Evolutionary conservation across 2,797 vertebrate genomes (phyloP).

Genomic region (Macroramphosus scolopax): DNA sequence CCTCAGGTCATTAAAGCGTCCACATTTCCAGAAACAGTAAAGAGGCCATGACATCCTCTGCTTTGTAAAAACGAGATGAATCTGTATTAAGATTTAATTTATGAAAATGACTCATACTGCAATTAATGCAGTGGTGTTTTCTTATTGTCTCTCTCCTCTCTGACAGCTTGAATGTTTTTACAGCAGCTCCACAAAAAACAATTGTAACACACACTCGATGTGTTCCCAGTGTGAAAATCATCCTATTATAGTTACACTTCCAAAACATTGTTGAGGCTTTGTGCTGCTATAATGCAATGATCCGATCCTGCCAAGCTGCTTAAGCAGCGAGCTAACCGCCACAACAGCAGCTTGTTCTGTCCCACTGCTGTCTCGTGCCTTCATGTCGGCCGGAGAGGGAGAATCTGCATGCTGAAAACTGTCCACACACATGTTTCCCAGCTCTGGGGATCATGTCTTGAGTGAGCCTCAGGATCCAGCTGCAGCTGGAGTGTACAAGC

Average conservation of each 20-base stretch:
- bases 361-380: conserved; percentile 26
- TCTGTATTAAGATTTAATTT: conserved; percentile 10
- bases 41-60: conserved; percentile 5
- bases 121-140: conserved; percentile 6
- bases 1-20: neutral
- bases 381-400: conserved; percentile 18
- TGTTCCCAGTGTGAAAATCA: conserved; percentile 49
- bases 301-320: conserved; percentile 51
- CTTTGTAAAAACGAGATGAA: neutral
- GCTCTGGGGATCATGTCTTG: conserved; percentile 10
- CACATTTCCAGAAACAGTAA: conserved; percentile 4
- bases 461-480: conserved; percentile 48
- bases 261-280: conserved; percentile 38
- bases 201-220: conserved; percentile 7
- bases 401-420: conserved; percentile 27
- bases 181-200: conserved; percentile 12
- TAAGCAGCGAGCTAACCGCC: conserved; percentile 26
- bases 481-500: conserved; percentile 25
- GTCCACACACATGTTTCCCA: conserved; percentile 30
- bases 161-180: conserved; percentile 20
- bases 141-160: conserved; percentile 6
- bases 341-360: conserved; percentile 26
- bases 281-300: conserved; percentile 32
- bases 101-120: conserved; percentile 14
- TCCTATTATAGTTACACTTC: conserved; percentile 45